Conservation (phyloP, 2,888 invertebrate species). For the Ophion ventricosus region DNA sequence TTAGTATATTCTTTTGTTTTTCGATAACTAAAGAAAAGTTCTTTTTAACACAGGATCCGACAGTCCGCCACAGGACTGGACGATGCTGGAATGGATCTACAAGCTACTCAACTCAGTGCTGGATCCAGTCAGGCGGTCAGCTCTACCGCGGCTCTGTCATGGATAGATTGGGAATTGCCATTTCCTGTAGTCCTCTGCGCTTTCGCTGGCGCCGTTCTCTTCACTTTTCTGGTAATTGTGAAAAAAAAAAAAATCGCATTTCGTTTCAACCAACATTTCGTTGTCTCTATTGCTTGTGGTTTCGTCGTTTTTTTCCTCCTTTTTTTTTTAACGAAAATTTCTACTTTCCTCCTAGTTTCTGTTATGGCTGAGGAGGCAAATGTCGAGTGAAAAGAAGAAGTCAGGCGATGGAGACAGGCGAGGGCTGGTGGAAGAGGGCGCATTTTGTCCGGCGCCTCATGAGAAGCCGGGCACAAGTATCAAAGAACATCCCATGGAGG, state of each 20-base stretch:
- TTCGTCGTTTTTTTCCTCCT: background rate
- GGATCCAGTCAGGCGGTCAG: slow-evolving; percentile 79
- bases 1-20: no score
- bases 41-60: slow-evolving; percentile 74
- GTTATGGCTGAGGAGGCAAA: slow-evolving; percentile 83
- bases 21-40: background rate
- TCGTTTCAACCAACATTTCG: no score
- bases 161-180: slow-evolving; percentile 81
- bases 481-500: slow-evolving; percentile 76
- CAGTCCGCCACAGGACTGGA: slow-evolving; percentile 83
- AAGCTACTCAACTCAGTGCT: slow-evolving; percentile 77
- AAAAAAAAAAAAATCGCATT: slow-evolving; percentile 6
- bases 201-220: slow-evolving; percentile 80
- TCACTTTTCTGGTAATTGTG: slow-evolving; percentile 80
- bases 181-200: slow-evolving; percentile 80
- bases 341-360: slow-evolving; percentile 73
- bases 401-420: slow-evolving; percentile 82
- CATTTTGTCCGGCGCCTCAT: slow-evolving; percentile 70
- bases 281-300: background rate
- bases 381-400: slow-evolving; percentile 82
- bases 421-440: slow-evolving; percentile 81
- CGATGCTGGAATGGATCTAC: slow-evolving; percentile 83
- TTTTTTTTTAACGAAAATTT: background rate
- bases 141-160: slow-evolving; percentile 78
- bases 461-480: slow-evolving; percentile 76